Evolutionary conservation across 2,113 vertebrate species (phyloP), one percentile per base, ranked within the genome.

Genomic region (Pseudorectes ferrugineus): DNA sequence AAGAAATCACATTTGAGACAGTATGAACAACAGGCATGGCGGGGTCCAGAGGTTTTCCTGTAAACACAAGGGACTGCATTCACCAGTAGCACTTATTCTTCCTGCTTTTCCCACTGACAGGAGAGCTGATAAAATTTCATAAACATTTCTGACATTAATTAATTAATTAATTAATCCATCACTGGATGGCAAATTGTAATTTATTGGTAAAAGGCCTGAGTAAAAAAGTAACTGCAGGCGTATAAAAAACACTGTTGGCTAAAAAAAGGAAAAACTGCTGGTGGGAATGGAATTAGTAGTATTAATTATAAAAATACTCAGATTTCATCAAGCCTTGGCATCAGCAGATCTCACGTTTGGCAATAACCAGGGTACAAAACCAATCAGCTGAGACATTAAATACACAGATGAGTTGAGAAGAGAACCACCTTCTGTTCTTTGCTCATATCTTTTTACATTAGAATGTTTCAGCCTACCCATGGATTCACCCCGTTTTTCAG

Each of bases 31-130:
- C 21, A 38, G 81, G 42, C 4, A 45, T 17, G 10, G 72, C n/a
- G 10, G 96, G 96, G 58, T 97, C 83, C 68, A 96, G 94, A 85
- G 98, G 92, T 40, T 92, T 95, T 42, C 95, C 96, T 98, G 93
- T 42, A 46, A 93, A 72, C 17, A 92, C 46, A 90, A 59, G 31
- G 23, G 83, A 36, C 25, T 54, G 29, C 12, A 65, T 14, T 66
- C 49, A 78, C 51, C 19, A 21, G 72, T 74, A 77, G 71, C 46
- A 45, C 22, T 54, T 36, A 43, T 5, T 75, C 6, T 13, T 51
- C 36, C 59, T 54, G 35, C 48, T 94, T 66, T 74, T 48, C n/a
- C 55, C 23, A 28, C 22, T 24, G 35, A 70, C 43, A 61, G 31
- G 29, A n/a, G 17, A 81, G 65, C 40, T 59, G 40, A 16, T 16